A percentile compares a stretch with the other conserved stretches of the same genome.
Conservation (phyloP, 2,888 invertebrate genomes). For the Archips xylosteana region DNA sequence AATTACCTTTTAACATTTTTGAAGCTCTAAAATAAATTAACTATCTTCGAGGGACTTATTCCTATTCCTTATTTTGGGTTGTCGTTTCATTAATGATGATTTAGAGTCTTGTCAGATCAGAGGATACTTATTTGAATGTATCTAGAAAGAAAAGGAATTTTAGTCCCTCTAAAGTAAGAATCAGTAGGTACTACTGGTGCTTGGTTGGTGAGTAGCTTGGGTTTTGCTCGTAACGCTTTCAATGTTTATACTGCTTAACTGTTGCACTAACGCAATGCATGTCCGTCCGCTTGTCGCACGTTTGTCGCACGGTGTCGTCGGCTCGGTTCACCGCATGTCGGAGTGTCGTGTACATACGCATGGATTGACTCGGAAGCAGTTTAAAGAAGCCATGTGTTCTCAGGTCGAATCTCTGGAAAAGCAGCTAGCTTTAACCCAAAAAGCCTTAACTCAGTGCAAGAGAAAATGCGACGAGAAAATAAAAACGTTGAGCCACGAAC, state of each 20-base stretch:
- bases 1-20: too few relatives aligned
- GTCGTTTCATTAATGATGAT: too few relatives aligned
- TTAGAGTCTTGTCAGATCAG: too few relatives aligned
- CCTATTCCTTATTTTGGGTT: too few relatives aligned
- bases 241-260: constrained; percentile 56
- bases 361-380: constrained; percentile 62
- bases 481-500: constrained; percentile 85
- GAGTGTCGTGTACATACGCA: constrained; percentile 71
- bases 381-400: constrained; percentile 80
- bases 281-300: constrained; percentile 52
- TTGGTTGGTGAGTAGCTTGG: constrained; percentile 51
- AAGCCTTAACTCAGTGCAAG: constrained; percentile 83
- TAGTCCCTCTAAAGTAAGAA: neutral
- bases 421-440: constrained; percentile 83
- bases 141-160: neutral
- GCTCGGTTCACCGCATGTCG: constrained; percentile 69
- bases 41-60: too few relatives aligned
- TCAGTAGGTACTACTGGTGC: neutral
- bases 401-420: constrained; percentile 86
- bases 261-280: constrained; percentile 57
- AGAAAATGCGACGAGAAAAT: constrained; percentile 84
- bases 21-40: too few relatives aligned
- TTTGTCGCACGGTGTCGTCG: constrained; percentile 50
- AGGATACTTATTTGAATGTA: too few relatives aligned
- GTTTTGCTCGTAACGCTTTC: constrained; percentile 58